These are phyloP conservation scores for Sclerurus mexicanus DNA, from an alignment of 2,113 vertebrate genomes.

Conservation along the genomic window DNA sequence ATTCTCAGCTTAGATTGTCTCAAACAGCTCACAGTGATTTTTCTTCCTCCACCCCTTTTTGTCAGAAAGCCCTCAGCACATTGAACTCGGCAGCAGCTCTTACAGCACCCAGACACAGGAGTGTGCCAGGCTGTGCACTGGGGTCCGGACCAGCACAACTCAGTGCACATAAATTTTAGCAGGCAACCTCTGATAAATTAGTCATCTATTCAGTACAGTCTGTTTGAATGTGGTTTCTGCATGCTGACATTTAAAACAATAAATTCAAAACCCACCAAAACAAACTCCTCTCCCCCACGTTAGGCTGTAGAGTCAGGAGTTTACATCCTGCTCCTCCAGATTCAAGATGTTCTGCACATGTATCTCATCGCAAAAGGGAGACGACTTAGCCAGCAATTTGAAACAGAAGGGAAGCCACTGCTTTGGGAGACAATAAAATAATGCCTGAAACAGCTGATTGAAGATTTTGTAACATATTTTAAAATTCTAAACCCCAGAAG, in stretches of 20 bases:
- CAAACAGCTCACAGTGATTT: neutral
- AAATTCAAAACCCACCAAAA: neutral
- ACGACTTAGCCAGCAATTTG: neutral
- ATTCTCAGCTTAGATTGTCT: neutral
- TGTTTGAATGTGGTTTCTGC: neutral
- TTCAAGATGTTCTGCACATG: neutral
- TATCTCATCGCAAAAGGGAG: neutral
- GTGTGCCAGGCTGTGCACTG: neutral
- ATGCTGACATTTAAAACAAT: neutral
- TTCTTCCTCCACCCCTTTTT: neutral
- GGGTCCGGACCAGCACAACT: neutral
- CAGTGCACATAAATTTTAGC: neutral
- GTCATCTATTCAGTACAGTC: neutral
- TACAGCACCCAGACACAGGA: neutral
- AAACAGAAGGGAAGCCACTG: neutral
- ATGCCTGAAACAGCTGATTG: neutral
- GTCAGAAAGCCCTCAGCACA: neutral
- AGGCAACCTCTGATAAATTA: neutral
- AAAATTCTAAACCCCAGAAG: neutral
- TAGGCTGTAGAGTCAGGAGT: neutral
- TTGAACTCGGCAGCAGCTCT: neutral
- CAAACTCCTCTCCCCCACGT: neutral
- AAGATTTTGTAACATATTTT: neutral
- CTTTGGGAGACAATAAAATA: neutral
- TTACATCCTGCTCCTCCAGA: neutral